Conservation (phyloP, 1,140 invertebrate species). For the Drosophila willistoni region DNA sequence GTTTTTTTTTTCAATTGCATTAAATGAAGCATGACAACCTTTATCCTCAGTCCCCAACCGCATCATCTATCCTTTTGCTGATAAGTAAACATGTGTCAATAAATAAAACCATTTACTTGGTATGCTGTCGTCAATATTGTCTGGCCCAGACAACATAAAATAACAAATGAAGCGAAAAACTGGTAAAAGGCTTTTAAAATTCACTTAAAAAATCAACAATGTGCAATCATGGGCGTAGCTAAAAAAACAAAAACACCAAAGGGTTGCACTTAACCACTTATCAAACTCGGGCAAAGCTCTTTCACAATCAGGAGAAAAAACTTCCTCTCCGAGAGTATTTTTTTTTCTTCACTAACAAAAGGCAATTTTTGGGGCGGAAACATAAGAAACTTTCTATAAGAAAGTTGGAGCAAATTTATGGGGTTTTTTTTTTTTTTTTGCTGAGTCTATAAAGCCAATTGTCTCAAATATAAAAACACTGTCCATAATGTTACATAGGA, state of each 20-base stretch:
- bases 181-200: slow-evolving; percentile 78
- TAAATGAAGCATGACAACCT: slow-evolving; percentile 74
- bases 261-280: slow-evolving; percentile 49
- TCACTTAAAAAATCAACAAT: slow-evolving; percentile 78
- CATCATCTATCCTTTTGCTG: slow-evolving; percentile 30
- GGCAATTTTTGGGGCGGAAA: too few species aligned
- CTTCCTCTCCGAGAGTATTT: too few species aligned
- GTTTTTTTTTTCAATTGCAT: slow-evolving; percentile 49
- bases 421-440: too few species aligned
- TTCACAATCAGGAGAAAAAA: too few species aligned
- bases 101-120: slow-evolving; percentile 78
- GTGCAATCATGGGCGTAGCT: slow-evolving; percentile 9
- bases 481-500: too few species aligned
- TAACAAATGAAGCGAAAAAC: slow-evolving; percentile 79
- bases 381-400: too few species aligned
- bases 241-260: slow-evolving; percentile 22
- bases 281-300: too few species aligned
- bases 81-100: slow-evolving; percentile 78
- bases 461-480: too few species aligned
- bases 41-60: slow-evolving; percentile 30
- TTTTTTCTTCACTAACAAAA: too few species aligned
- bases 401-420: too few species aligned
- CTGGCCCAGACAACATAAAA: slow-evolving; percentile 57
- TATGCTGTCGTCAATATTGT: slow-evolving; percentile 42
- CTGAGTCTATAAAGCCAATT: too few species aligned